A percentile compares a stretch with the other conserved stretches of the same genome.
These are phyloP conservation scores for Pristis pectinata DNA, from an alignment of 2,797 vertebrate genomes.

Conservation along the genomic window DNA sequence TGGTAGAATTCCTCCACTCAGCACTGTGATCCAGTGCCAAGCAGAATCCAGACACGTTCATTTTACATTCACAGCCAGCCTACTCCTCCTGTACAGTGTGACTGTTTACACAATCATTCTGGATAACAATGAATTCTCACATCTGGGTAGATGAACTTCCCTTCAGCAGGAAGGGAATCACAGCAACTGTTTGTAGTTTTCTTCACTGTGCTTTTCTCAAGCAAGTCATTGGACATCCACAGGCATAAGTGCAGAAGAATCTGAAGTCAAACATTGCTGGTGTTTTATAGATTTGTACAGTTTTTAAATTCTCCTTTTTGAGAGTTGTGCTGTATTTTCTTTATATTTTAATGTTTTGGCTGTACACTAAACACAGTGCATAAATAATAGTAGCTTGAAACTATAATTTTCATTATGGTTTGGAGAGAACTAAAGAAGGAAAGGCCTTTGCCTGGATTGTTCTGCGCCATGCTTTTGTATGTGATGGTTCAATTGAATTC, in stretches of 20 bases:
- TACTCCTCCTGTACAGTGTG: not conserved
- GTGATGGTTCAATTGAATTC: too few species aligned
- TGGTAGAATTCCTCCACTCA: not conserved
- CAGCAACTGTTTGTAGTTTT: not conserved
- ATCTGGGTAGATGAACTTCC: not conserved
- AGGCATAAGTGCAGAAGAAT: not conserved
- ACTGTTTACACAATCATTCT: not conserved
- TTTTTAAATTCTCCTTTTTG: not conserved
- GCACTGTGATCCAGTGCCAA: not conserved
- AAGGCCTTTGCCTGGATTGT: too few species aligned
- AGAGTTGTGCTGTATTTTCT: not conserved
- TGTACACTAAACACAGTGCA: too few species aligned
- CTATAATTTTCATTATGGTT: not conserved
- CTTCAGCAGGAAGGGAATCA: not conserved
- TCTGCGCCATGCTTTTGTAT: too few species aligned
- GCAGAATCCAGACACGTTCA: not conserved
- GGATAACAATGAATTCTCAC: not conserved
- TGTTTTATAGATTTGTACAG: not conserved
- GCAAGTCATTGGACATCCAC: not conserved
- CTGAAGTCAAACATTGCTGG: not conserved
- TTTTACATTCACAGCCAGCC: not conserved
- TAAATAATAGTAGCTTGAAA: not conserved
- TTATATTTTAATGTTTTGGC: not conserved
- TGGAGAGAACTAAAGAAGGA: not conserved
- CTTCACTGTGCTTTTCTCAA: not conserved